Conservation (phyloP, 2,888 invertebrate genomes). For the Drosophila pseudotalamancana region DNA sequence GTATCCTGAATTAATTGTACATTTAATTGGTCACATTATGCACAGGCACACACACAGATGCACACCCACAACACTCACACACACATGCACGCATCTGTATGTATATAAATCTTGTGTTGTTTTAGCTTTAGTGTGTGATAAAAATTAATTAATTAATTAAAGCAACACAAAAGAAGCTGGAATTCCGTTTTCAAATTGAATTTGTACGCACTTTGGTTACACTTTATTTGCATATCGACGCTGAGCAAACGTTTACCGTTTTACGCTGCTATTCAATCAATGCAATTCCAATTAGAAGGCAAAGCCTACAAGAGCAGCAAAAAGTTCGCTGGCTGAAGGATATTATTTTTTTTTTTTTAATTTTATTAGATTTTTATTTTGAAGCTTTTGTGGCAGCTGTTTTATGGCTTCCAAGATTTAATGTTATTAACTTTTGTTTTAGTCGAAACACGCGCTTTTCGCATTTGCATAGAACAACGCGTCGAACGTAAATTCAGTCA, state of each 20-base stretch:
- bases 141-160: slow-evolving; percentile 46
- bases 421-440: slow-evolving; percentile 27
- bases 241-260: slow-evolving; percentile 2
- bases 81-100: neutral
- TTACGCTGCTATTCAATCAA: slow-evolving; percentile 42
- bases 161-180: neutral
- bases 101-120: neutral
- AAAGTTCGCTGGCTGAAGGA: slow-evolving; percentile 1
- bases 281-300: slow-evolving; percentile 51
- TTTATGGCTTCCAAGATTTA: slow-evolving; percentile 21
- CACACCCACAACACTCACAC: slow-evolving; percentile 1
- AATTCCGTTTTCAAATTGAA: slow-evolving; percentile 23
- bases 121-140: slow-evolving; percentile 11
- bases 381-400: slow-evolving; percentile 10
- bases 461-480: slow-evolving; percentile 32
- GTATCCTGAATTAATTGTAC: slow-evolving; percentile 49
- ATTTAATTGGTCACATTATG: slow-evolving; percentile 14
- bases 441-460: slow-evolving; percentile 24
- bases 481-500: slow-evolving; percentile 7
- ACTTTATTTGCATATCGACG: slow-evolving; percentile 31
- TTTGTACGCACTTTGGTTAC: slow-evolving; percentile 54
- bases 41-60: slow-evolving; percentile 12
- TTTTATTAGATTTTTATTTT: slow-evolving; percentile 6
- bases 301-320: slow-evolving; percentile 6
- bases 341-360: slow-evolving; percentile 4